phyloP scores from a whole-genome alignment of 2,888 invertebrate genomes.

The Kryphioiulus occultus region DNA sequence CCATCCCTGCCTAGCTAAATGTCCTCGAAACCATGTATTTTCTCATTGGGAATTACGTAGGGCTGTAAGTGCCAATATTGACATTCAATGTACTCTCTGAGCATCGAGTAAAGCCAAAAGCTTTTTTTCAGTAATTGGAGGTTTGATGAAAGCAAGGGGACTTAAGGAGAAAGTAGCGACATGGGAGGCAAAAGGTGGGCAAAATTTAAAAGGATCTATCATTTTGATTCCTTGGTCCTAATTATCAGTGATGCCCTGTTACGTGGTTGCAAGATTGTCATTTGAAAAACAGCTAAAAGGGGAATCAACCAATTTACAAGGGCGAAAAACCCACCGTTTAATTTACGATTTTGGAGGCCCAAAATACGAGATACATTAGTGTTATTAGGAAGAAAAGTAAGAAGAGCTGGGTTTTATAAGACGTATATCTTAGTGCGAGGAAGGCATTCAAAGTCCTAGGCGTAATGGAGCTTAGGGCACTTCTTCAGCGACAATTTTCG shows the following conservation, averaged over 20 bases:
- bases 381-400: background rate
- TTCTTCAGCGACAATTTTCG: background rate
- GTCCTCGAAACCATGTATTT: background rate
- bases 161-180: conserved; percentile 8
- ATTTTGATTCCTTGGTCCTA: conserved; percentile 11
- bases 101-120: background rate
- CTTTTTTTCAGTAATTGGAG: conserved; percentile 42
- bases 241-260: background rate
- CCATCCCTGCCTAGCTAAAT: background rate
- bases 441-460: background rate
- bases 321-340: background rate
- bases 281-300: conserved; percentile 1
- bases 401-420: background rate
- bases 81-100: conserved; percentile 1
- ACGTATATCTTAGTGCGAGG: background rate
- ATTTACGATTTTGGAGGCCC: background rate
- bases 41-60: background rate
- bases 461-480: background rate
- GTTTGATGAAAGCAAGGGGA: conserved; percentile 43
- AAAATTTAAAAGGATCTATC: conserved; percentile 37
- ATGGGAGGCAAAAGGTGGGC: background rate
- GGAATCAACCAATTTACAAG: conserved; percentile 21
- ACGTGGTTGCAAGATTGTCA: background rate
- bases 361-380: background rate
- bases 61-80: conserved; percentile 21